Evolutionary conservation across 2,888 invertebrate species (phyloP).

Genomic region (Nycteola revayana): DNA sequence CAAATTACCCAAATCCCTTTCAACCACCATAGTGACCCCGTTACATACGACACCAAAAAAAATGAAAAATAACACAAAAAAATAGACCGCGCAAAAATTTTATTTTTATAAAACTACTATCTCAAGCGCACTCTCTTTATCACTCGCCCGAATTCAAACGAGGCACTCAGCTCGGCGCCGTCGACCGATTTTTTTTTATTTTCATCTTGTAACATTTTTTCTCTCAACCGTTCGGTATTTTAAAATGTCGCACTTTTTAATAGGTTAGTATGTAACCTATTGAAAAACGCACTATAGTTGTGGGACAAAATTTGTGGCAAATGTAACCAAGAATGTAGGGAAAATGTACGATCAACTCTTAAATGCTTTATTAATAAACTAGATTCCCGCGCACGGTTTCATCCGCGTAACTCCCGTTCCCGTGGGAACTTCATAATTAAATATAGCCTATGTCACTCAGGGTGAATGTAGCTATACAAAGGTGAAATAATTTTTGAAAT

Average conservation of each 20-base stretch:
- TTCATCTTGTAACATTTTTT: conserved; percentile 30
- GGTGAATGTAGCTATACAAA: too few relatives aligned
- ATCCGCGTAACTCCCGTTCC: too few relatives aligned
- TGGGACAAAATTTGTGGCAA: too few relatives aligned
- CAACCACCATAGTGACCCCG: neutral
- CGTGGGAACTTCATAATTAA: too few relatives aligned
- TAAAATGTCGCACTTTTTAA: conserved; percentile 11
- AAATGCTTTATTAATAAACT: too few relatives aligned
- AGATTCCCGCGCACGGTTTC: too few relatives aligned
- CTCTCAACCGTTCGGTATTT: conserved; percentile 29
- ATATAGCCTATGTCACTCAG: too few relatives aligned
- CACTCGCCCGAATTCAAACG: conserved; percentile 33
- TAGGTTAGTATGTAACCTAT: neutral
- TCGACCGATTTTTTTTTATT: conserved; percentile 28
- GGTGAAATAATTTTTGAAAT: too few relatives aligned
- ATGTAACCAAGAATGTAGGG: too few relatives aligned
- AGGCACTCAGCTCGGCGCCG: conserved; percentile 26
- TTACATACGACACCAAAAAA: neutral
- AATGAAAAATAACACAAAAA: neutral
- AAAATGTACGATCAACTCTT: too few relatives aligned
- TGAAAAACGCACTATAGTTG: too few relatives aligned
- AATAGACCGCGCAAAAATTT: conserved; percentile 5
- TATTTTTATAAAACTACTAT: conserved; percentile 24
- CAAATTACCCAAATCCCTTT: too few relatives aligned
- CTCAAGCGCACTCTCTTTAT: conserved; percentile 34